phyloP scores from a whole-genome alignment of 2,113 vertebrate species.

The Notarius quadriscutis region DNA sequence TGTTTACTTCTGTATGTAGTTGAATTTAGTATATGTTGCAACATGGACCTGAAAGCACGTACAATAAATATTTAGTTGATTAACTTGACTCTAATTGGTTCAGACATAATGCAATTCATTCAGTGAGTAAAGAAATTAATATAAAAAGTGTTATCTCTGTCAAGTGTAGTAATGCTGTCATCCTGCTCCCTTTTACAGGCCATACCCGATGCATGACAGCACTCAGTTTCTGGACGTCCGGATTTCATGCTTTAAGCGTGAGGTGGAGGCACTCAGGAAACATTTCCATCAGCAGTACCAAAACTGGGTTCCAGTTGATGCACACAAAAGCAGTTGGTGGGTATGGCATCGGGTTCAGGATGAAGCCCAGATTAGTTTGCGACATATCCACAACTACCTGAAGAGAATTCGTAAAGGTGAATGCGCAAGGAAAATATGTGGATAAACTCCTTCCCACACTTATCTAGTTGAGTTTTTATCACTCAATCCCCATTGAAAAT shows the following conservation, averaged over 20 bases:
- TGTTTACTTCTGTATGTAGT: neutral
- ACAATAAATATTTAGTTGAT: neutral
- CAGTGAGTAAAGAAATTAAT: neutral
- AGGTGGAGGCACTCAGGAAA: slow-evolving; percentile 71
- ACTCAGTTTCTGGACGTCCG: slow-evolving; percentile 78
- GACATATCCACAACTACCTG: slow-evolving; percentile 80
- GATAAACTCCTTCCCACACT: neutral
- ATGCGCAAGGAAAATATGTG: neutral
- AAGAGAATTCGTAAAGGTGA: slow-evolving; percentile 81
- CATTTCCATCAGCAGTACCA: slow-evolving; percentile 80
- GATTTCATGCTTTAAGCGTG: slow-evolving; percentile 75
- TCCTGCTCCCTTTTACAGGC: slow-evolving; percentile 51
- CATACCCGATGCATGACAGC: slow-evolving; percentile 78
- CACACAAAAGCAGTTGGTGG: slow-evolving; percentile 86
- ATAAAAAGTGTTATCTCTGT: neutral
- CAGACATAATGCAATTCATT: neutral
- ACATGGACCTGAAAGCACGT: neutral
- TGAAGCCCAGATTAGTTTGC: slow-evolving; percentile 74
- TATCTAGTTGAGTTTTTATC: neutral
- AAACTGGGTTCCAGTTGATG: slow-evolving; percentile 85
- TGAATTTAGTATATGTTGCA: neutral
- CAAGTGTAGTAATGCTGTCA: neutral
- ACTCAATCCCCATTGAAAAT: no score
- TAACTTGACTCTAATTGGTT: neutral
- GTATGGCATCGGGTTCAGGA: slow-evolving; percentile 77